Evolutionary conservation across 2,113 vertebrate species (phyloP), one percentile per base, ranked within the genome.

Genomic region (Toxotes chatareus): DNA sequence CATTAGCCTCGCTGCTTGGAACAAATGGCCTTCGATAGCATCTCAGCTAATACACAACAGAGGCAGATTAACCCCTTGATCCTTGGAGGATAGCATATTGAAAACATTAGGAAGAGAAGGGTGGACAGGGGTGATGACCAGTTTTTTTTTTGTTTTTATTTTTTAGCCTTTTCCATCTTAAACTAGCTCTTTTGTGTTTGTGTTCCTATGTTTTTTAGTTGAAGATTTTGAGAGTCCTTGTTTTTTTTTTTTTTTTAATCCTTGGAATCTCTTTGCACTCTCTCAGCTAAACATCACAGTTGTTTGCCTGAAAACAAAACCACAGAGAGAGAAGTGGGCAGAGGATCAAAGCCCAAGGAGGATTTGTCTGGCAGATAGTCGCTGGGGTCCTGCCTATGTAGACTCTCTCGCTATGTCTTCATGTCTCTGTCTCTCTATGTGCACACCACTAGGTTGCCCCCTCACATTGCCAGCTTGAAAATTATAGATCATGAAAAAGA

Each of bases 401-500:
- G 83, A 71, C 75, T 80, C 56, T 59, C 68, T 72, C 65, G 59
- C 17, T 46, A 0, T 60, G 64, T 80, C 72, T 84, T 38, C 57
- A 3, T 76, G 56, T 77, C 75, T 85, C 74, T 76, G 55, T 76
- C 73, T 86, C 76, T 63, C 16, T 62, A 14, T 59, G 34, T 72
- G 73, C 72, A 57, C 76, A 71, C 49, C 84, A 62, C 56, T 64
- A n/a, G 55, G 86, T 80, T 81, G 68, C 79, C 83, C 93, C 92
- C 89, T 83, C 86, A 93, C 93, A 94, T 92, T 92, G 94, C 93
- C 91, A 93, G 81, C 67, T 93, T 95, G 84, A 94, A 97, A 96
- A 96, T 97, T 95, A 95, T 57, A 96, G 92, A 94, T 93, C 88
- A 94, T 78, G 78, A 88, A 85, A 76, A 90, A 88, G 89, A 90